These are phyloP conservation scores for Amblyornis subalaris DNA, from an alignment of 2,113 vertebrate species.

Conservation along the genomic window DNA sequence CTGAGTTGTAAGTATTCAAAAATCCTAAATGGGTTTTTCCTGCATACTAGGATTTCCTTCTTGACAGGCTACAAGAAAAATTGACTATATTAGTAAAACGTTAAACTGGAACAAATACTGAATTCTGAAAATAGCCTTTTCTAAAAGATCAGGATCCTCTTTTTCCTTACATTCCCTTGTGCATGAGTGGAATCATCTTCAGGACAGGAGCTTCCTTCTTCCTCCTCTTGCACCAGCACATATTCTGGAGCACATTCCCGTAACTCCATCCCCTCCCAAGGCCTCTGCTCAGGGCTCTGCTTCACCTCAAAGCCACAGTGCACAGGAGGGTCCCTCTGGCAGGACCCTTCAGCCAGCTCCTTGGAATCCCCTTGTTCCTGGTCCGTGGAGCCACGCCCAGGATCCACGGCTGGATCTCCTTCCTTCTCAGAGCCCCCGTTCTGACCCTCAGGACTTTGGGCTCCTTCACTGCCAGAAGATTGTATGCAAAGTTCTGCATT, in stretches of 20 bases:
- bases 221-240: slow-evolving; percentile 75
- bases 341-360: not conserved
- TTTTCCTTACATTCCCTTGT: slow-evolving; percentile 36
- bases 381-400: not conserved
- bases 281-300: not conserved
- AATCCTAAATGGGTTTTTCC: slow-evolving; percentile 80
- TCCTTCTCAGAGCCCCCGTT: not conserved
- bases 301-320: not conserved
- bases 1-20: slow-evolving; percentile 90
- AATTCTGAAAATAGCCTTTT: not conserved
- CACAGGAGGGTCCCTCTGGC: not conserved
- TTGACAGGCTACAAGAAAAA: slow-evolving; percentile 49
- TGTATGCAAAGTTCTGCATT: not conserved
- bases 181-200: not conserved
- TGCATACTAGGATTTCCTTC: slow-evolving; percentile 70
- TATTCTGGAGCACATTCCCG: slow-evolving; percentile 48
- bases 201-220: not conserved
- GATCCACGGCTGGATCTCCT: not conserved
- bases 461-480: not conserved
- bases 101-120: not conserved
- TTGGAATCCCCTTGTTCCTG: not conserved
- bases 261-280: not conserved
- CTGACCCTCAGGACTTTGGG: not conserved
- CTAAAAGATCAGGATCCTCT: not conserved
- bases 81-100: not conserved